Evolutionary conservation across 2,113 vertebrate species (phyloP).

Genomic region (Chloropsis cyanopogon): DNA sequence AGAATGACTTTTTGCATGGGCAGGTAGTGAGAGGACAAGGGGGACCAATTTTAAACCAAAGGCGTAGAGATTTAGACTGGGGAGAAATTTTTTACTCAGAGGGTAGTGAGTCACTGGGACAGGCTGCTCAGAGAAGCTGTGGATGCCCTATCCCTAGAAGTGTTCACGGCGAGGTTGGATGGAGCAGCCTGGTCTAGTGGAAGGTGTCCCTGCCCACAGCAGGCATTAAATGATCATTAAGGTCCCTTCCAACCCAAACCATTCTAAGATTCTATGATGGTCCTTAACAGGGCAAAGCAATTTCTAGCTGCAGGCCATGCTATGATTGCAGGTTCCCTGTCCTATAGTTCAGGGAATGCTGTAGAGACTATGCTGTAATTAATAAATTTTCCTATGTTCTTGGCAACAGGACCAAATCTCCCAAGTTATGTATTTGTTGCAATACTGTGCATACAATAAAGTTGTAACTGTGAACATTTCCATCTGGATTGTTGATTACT

Average conservation of each 20-base stretch:
- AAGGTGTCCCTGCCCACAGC: neutral
- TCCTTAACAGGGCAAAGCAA: neutral
- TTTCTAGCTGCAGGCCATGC: neutral
- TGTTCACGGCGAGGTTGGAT: neutral
- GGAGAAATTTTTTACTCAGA: neutral
- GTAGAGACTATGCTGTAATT: neutral
- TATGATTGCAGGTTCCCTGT: neutral
- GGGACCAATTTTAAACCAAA: neutral
- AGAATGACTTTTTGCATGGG: neutral
- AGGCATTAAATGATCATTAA: neutral
- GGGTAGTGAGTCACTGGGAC: too few relatives aligned
- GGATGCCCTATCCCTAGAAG: neutral
- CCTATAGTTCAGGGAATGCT: neutral
- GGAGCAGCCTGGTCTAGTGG: neutral
- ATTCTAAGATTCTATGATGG: neutral
- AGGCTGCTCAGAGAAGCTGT: neutral
- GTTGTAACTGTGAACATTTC: neutral
- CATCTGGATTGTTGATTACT: neutral
- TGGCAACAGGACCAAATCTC: neutral
- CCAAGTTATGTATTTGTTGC: neutral
- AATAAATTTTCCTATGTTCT: neutral
- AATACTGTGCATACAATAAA: neutral
- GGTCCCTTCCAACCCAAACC: neutral
- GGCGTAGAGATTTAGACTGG: neutral
- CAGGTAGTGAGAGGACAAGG: neutral